Conservation (phyloP, 1,140 invertebrate species). For the Brachionus plicatilis region DNA sequence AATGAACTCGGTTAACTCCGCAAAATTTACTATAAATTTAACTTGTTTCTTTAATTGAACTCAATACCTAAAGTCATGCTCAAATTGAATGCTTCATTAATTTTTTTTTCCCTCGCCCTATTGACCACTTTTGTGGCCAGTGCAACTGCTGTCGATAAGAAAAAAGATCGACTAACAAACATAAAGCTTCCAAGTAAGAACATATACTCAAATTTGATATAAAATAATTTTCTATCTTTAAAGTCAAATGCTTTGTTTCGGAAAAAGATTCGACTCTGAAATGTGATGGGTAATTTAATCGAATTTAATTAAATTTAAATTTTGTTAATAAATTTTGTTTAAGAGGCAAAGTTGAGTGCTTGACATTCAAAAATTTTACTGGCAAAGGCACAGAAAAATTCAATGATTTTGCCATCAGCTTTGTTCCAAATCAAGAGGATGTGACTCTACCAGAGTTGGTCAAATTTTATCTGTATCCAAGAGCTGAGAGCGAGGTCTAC, state of each 20-base stretch:
- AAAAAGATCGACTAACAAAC: not conserved
- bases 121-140: not conserved
- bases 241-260: not conserved
- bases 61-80: not conserved
- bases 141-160: not conserved
- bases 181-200: not conserved
- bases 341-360: not conserved
- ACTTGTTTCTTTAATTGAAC: not conserved
- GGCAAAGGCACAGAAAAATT: slow-evolving; percentile 2
- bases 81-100: not conserved
- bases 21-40: not conserved
- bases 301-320: not conserved
- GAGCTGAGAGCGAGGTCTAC: not conserved
- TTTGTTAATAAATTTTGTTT: not conserved
- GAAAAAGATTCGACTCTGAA: not conserved
- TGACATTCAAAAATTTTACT: not conserved
- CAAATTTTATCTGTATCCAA: slow-evolving; percentile 37
- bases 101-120: not conserved
- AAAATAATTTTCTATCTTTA: not conserved
- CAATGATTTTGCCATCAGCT: not conserved
- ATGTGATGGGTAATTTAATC: not conserved
- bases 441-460: slow-evolving; percentile 15
- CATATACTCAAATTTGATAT: no score
- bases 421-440: slow-evolving; percentile 26
- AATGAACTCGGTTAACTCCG: not conserved